A percentile compares a stretch with the other conserved stretches of the same genome.
Conservation (phyloP, 2,113 vertebrate genomes). For the Aegypius monachus region DNA sequence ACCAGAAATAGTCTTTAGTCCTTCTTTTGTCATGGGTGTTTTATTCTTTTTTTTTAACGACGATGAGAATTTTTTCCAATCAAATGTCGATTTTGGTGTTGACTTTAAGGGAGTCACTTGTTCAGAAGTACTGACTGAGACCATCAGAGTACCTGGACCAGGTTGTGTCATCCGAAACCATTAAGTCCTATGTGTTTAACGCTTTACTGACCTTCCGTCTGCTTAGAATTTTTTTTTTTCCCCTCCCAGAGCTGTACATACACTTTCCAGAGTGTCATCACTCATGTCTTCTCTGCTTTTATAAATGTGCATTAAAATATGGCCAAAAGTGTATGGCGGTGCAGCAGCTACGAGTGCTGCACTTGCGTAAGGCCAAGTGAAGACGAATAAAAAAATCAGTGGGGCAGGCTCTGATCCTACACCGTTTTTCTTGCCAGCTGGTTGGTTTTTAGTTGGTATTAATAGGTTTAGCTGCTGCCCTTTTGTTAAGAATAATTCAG, state of each 20-base stretch:
- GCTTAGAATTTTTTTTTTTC: neutral
- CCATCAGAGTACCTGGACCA: neutral
- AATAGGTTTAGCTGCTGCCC: constrained; percentile 14
- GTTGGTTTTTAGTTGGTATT: neutral
- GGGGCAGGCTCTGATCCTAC: neutral
- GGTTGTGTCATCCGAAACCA: neutral
- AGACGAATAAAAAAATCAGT: neutral
- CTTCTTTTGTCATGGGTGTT: neutral
- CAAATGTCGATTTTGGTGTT: accelerated
- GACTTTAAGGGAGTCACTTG: neutral
- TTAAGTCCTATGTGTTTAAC: neutral
- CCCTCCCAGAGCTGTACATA: neutral
- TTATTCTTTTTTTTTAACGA: neutral
- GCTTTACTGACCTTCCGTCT: neutral
- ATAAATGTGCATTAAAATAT: accelerated
- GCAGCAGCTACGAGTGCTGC: accelerated
- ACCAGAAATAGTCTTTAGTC: accelerated
- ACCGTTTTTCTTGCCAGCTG: neutral
- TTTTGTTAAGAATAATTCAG: constrained; percentile 43
- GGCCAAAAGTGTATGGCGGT: neutral
- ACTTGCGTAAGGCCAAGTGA: neutral
- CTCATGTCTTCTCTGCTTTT: accelerated
- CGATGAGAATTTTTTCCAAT: accelerated
- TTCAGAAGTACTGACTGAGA: neutral
- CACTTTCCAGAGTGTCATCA: accelerated